phyloP scores from a whole-genome alignment of 2,888 invertebrate genomes.

The Aphodius granarius region DNA sequence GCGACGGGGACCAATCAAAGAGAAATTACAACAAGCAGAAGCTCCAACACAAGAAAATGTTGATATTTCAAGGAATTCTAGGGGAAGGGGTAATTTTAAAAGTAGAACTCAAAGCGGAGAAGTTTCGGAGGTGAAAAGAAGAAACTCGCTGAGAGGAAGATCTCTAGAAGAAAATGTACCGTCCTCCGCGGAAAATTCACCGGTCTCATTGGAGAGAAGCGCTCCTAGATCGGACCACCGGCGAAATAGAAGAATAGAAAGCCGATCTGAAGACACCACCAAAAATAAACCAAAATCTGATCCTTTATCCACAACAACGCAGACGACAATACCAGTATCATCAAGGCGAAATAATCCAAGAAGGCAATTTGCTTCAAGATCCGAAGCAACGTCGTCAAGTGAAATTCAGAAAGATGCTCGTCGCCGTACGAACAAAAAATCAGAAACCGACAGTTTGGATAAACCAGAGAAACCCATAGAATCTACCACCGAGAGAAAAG shows the following conservation, averaged over 20 bases:
- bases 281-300: neutral
- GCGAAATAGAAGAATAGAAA: neutral
- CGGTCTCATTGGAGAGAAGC: neutral
- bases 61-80: constrained; percentile 3
- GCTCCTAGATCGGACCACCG: neutral
- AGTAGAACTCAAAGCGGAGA: constrained; percentile 18
- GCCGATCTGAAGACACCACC: neutral
- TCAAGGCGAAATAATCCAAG: constrained; percentile 1
- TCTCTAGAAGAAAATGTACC: neutral
- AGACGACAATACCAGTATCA: neutral
- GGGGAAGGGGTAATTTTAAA: neutral
- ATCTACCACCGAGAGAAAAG: neutral
- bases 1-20: constrained; percentile 13
- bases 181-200: neutral
- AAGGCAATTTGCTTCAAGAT: neutral
- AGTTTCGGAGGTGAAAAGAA: neutral
- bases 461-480: neutral
- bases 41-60: neutral
- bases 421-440: neutral
- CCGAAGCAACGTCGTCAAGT: neutral
- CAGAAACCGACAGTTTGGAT: neutral
- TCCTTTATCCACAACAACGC: neutral
- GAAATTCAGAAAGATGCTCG: neutral
- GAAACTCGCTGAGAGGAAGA: neutral
- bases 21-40: constrained; percentile 11